Conservation (phyloP, 37 sponge, comb jelly and placozoan species). For the Spongia lamella region DNA sequence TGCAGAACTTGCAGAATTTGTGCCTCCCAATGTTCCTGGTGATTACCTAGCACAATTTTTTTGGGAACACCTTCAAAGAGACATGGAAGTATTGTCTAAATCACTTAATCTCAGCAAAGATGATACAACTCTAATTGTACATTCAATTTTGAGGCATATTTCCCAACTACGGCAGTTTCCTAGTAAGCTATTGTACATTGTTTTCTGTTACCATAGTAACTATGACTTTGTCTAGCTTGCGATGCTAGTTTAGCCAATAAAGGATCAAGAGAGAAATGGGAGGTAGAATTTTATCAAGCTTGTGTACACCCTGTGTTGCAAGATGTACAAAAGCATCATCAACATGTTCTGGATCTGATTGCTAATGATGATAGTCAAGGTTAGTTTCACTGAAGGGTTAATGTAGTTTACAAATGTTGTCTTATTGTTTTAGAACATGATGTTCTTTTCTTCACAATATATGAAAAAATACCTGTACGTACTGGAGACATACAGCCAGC, state of each 20-base stretch:
- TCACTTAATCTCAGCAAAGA: slow-evolving; percentile 33
- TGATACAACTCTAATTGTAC: slow-evolving; percentile 43
- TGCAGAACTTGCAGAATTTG: not conserved
- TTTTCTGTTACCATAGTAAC: too few relatives aligned
- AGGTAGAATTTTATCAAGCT: not conserved
- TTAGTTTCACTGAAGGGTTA: too few relatives aligned
- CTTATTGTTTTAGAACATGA: slow-evolving; percentile 24
- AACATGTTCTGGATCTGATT: slow-evolving; percentile 31
- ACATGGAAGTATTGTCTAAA: slow-evolving; percentile 30
- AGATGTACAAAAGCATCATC: slow-evolving; percentile 7
- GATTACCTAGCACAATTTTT: slow-evolving; percentile 46
- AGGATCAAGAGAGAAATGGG: slow-evolving; percentile 10
- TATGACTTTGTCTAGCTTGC: too few relatives aligned
- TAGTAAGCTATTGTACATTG: too few relatives aligned
- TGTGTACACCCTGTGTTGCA: slow-evolving; percentile 7
- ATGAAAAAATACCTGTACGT: not conserved
- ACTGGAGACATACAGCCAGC: not conserved
- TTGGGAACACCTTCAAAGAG: slow-evolving; percentile 51
- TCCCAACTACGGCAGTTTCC: too few relatives aligned
- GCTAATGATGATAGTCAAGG: slow-evolving; percentile 59
- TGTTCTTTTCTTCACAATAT: slow-evolving; percentile 4
- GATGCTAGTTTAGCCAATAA: too few relatives aligned
- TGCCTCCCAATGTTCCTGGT: not conserved
- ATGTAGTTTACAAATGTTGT: too few relatives aligned
- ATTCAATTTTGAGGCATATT: slow-evolving; percentile 45